These are phyloP conservation scores for Muntiacus reevesi DNA, from an alignment of 2,113 vertebrate genomes.

Conservation along the genomic window DNA sequence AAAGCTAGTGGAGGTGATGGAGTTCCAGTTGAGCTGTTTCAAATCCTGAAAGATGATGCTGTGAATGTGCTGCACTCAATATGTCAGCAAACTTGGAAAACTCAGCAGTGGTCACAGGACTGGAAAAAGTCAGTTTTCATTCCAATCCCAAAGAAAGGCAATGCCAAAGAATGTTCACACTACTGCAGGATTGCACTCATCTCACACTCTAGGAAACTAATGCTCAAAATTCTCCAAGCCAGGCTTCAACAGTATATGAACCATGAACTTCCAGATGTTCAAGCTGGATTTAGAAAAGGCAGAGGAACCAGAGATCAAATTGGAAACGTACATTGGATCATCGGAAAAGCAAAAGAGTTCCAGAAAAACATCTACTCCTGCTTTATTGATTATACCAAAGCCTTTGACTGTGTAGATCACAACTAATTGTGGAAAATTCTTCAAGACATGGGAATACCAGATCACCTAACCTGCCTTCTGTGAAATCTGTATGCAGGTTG, in stretches of 20 bases:
- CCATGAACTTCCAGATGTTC: not conserved
- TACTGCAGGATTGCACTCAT: not conserved
- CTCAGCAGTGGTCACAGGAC: not conserved
- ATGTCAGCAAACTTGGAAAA: not conserved
- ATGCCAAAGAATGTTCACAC: not conserved
- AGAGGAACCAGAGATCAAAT: not conserved
- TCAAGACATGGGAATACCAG: not conserved
- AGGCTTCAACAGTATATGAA: not conserved
- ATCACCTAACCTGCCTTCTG: not conserved
- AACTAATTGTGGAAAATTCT: not conserved
- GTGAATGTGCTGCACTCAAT: not conserved
- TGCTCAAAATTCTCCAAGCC: not conserved
- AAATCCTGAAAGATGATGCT: not conserved
- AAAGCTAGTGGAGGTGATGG: not conserved
- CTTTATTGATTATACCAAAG: not conserved
- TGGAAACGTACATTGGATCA: accelerated
- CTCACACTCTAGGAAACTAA: not conserved
- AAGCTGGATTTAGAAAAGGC: not conserved
- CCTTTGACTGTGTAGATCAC: not conserved
- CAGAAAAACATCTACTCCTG: not conserved
- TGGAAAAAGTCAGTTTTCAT: not conserved
- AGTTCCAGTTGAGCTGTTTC: not conserved
- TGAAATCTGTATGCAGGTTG: not conserved
- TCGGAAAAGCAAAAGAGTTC: not conserved
- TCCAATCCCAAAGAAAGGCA: not conserved